Evolutionary conservation across 2,797 vertebrate species (phyloP).

Genomic region (Bradypodion pumilum): DNA sequence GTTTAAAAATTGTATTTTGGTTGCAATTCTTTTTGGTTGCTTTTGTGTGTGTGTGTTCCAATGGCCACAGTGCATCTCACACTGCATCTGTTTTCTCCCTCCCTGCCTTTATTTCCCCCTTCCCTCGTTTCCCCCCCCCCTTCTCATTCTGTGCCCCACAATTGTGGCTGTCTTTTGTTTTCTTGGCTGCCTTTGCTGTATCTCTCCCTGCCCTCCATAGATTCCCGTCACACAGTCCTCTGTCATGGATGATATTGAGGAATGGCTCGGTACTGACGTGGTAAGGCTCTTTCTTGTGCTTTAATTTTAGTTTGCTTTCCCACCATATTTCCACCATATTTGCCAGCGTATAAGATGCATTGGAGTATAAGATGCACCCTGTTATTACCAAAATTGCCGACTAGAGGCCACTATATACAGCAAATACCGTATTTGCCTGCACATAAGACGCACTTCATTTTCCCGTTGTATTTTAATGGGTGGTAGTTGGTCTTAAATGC

Average conservation of each 20-base stretch:
- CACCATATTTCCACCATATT: constrained; percentile 62
- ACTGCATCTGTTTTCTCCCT: constrained; percentile 63
- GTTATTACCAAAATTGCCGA: too few species aligned
- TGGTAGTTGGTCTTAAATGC: too few species aligned
- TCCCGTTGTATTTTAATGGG: too few species aligned
- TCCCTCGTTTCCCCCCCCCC: neutral
- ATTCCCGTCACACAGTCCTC: constrained; percentile 91
- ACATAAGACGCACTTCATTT: too few species aligned
- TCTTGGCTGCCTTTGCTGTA: constrained; percentile 80
- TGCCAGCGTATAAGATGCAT: too few species aligned
- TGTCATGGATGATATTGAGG: constrained; percentile 99
- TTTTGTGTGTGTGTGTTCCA: too few species aligned
- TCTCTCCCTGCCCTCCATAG: constrained; percentile 83
- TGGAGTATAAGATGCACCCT: too few species aligned
- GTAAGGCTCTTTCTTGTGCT: constrained; percentile 82
- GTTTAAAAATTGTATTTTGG: constrained; percentile 61
- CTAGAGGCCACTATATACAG: too few species aligned
- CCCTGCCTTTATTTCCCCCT: constrained; percentile 62
- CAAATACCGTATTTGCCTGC: too few species aligned
- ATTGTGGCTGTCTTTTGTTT: constrained; percentile 81
- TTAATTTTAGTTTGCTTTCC: constrained; percentile 75
- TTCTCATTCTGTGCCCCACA: constrained; percentile 74
- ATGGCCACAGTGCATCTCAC: constrained; percentile 65
- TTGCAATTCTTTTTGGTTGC: constrained; percentile 54
- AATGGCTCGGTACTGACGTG: constrained; percentile 98